phyloP scores from a whole-genome alignment of 2,888 invertebrate genomes.

The Conus canariensis region DNA sequence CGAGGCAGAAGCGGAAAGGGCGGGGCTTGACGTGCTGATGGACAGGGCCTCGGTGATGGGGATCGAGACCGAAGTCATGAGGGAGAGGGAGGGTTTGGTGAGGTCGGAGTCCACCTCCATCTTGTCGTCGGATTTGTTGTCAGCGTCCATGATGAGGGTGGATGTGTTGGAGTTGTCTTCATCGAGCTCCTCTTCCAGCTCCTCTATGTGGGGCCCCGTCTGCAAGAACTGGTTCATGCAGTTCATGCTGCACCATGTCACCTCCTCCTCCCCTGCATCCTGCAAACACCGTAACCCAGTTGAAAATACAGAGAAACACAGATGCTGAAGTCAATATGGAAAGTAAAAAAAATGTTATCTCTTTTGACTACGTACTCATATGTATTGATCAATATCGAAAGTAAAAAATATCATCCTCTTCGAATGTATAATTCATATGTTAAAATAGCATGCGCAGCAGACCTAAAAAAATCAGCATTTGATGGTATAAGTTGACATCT shows the following conservation, averaged over 20 bases:
- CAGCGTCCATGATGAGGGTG: constrained; percentile 42
- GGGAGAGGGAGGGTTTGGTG: background rate
- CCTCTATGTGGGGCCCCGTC: constrained; percentile 35
- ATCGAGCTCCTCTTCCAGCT: constrained; percentile 48
- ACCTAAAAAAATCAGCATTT: no score
- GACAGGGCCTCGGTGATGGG: constrained; percentile 48
- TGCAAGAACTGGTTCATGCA: constrained; percentile 90
- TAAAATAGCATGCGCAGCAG: no score
- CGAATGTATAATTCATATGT: no score
- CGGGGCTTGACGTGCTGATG: constrained; percentile 49
- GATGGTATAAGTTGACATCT: no score
- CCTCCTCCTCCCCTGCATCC: constrained; percentile 77
- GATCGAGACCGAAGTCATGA: background rate
- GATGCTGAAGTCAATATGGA: no score
- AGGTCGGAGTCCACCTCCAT: constrained; percentile 37
- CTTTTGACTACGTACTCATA: no score
- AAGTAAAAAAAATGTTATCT: no score
- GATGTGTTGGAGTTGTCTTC: constrained; percentile 34
- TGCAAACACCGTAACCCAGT: constrained; percentile 48
- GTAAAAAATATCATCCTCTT: no score
- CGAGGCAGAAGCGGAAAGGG: constrained; percentile 42
- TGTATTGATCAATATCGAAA: no score
- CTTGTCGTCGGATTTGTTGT: constrained; percentile 48
- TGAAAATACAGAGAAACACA: background rate
- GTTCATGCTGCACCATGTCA: constrained; percentile 89